Evolutionary conservation across 2,113 vertebrate genomes (phyloP).

Genomic region (Nanorana parkeri): DNA sequence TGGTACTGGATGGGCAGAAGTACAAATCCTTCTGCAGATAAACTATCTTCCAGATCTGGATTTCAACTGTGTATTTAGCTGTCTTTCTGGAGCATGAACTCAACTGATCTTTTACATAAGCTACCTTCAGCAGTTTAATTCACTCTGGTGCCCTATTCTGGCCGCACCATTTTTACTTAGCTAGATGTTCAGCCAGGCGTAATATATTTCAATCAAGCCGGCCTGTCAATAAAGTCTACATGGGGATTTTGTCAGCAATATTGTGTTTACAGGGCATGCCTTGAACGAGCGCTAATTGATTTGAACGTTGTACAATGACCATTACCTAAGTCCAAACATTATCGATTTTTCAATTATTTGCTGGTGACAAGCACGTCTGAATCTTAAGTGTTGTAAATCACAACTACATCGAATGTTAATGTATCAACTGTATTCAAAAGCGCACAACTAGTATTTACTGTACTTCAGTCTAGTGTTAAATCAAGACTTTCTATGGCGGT

Average conservation of each 20-base stretch:
- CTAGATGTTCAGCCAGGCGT: background rate
- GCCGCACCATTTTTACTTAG: slow-evolving; percentile 4
- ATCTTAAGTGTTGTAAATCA: slow-evolving; percentile 35
- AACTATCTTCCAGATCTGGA: no score
- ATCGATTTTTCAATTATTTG: slow-evolving; percentile 43
- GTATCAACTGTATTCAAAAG: slow-evolving; percentile 12
- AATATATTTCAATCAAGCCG: slow-evolving; percentile 15
- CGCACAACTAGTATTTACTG: background rate
- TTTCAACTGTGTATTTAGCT: no score
- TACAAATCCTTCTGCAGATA: no score
- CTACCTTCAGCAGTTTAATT: slow-evolving; percentile 2
- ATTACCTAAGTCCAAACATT: slow-evolving; percentile 36
- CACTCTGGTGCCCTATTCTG: background rate
- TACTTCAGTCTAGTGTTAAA: background rate
- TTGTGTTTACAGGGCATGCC: slow-evolving; percentile 7
- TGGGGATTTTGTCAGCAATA: slow-evolving; percentile 36
- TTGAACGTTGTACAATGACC: slow-evolving; percentile 41
- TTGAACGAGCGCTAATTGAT: slow-evolving; percentile 24
- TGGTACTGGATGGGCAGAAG: no score
- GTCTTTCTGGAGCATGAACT: no score
- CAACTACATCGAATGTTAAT: background rate
- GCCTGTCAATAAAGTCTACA: slow-evolving; percentile 32
- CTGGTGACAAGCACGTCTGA: slow-evolving; percentile 29
- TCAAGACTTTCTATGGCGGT: background rate
- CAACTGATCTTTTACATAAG: no score